phyloP scores from a whole-genome alignment of 2,113 vertebrate species.

The Bubo bubo region DNA sequence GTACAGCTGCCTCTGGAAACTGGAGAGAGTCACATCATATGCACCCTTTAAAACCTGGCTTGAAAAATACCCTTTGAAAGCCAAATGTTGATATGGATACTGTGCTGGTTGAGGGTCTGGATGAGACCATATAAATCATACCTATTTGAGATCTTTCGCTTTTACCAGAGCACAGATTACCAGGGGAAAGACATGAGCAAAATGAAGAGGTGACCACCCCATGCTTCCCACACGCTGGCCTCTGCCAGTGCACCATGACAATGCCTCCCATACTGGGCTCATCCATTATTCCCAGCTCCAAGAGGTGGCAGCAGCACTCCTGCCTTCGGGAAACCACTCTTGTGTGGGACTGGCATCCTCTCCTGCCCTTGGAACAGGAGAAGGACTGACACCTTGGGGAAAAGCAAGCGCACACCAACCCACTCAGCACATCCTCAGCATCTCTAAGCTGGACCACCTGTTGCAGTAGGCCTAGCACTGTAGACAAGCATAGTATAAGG shows the following conservation, averaged over 20 bases:
- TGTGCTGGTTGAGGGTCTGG: not conserved
- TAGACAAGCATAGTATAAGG: not conserved
- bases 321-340: accelerated
- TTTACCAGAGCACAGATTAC: not conserved
- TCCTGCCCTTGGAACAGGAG: not conserved
- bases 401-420: not conserved
- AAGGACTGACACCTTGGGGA: not conserved
- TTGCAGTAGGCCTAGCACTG: not conserved
- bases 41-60: not conserved
- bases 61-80: not conserved
- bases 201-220: not conserved
- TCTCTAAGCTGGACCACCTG: not conserved
- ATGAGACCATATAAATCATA: not conserved
- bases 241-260: not conserved
- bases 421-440: not conserved
- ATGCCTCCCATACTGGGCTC: not conserved
- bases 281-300: not conserved
- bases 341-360: not conserved
- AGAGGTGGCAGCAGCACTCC: constrained; percentile 35
- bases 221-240: accelerated
- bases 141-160: not conserved
- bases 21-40: not conserved
- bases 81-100: not conserved
- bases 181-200: not conserved
- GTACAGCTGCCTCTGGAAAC: not conserved